Evolutionary conservation across 2,888 invertebrate species (phyloP), one percentile per base, ranked within the genome.

Genomic region (Hipparchia semele): DNA sequence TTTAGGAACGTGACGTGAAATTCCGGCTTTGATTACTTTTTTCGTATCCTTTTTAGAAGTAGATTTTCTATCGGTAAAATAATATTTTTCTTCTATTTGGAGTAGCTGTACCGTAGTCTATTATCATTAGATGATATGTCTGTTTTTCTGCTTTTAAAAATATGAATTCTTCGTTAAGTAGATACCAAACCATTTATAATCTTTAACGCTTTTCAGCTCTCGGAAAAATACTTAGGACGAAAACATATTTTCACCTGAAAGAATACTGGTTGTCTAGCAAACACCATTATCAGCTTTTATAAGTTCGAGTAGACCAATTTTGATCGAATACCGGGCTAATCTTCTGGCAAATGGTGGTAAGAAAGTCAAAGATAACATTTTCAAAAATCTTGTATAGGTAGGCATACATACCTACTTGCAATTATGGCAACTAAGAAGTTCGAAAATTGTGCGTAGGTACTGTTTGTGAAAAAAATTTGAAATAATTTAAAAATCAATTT

Each of bases 1-100:
- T 64, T 65, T 65, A 64, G 62, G 9, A 64, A 64, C 51, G n/a
- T 64, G 51, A 46, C 46, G 39, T 13, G 62, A n/a, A 62, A 49
- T 45, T 49, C 62, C 2, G 13, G 46, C 49, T 46, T 62, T 49
- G 13, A 62, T 46, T 13, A 62, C 13, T 46, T 46, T n/a, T 49
- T 62, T 62, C 56, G 62, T 62, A 13, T 62, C 10, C 59, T 60
- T 60, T 60, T 60, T 60, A 10, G 6, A 12, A 33, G 59, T 39
- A 10, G 59, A 60, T 60, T 59, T 59, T 59, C 2, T 6, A 23
- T 23, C 58, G 8, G 23, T 58, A 13, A 23, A 53, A 58, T 23
- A 23, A 56, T 23, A 13, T 2, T 58, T 13, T 8, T 58, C 58
- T 2, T 13, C 6, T 58, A 8, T 58, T 58, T 8, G 8, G 8